Conservation (phyloP, 2,113 vertebrate species). For the Phyllopteryx taeniolatus region DNA sequence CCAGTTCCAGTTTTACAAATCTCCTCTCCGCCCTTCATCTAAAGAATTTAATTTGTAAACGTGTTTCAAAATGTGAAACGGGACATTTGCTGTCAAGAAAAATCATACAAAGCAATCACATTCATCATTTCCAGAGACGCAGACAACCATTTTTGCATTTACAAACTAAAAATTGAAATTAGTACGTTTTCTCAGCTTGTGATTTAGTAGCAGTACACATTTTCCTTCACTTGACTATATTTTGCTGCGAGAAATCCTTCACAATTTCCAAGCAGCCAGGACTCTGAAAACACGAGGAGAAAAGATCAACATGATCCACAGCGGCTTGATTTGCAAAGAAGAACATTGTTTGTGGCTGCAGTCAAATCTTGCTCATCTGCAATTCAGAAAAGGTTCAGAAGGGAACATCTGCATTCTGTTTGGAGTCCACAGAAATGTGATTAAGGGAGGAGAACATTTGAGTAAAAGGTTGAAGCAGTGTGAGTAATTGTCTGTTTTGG, state of each 20-base stretch:
- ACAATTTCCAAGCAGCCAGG: conserved; percentile 19
- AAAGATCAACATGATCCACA: conserved; percentile 22
- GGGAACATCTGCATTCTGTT: not conserved
- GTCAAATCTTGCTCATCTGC: conserved; percentile 12
- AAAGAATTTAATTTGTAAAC: conserved; percentile 13
- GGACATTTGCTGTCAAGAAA: conserved; percentile 3
- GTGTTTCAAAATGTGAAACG: conserved; percentile 6
- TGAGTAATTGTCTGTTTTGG: conserved; percentile 33
- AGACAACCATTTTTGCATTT: not conserved
- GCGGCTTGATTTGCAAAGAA: conserved; percentile 34
- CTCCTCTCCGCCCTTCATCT: conserved; percentile 11
- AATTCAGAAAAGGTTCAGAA: conserved; percentile 8
- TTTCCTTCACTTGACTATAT: conserved; percentile 22
- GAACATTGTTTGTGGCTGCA: conserved; percentile 21
- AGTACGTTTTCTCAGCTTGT: conserved; percentile 29
- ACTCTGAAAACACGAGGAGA: conserved; percentile 34
- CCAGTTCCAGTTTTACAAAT: conserved; percentile 12
- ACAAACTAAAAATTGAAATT: conserved; percentile 13
- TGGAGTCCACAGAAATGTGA: not conserved
- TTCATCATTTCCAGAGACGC: not conserved
- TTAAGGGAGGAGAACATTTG: conserved; percentile 36
- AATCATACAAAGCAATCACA: not conserved
- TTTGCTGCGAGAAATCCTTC: conserved; percentile 28
- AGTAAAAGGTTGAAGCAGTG: conserved; percentile 29
- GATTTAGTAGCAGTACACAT: conserved; percentile 54